Evolutionary conservation across 30 jellyfish, hydroid and myxozoan genomes (phyloP).

Genomic region (Aurelia sp.): DNA sequence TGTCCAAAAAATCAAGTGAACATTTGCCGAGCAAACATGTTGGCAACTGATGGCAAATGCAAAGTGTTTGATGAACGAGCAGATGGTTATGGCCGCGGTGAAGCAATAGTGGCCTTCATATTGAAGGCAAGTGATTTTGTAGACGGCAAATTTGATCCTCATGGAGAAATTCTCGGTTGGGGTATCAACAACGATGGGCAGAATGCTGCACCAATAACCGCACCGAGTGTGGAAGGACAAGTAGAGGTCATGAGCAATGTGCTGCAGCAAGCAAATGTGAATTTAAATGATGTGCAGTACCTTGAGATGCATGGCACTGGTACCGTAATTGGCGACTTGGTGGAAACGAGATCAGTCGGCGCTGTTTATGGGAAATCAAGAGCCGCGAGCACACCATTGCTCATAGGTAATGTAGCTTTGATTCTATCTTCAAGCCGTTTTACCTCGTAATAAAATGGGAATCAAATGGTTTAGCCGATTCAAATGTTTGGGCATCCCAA

Average conservation of each 20-base stretch:
- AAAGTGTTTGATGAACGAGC: slow-evolving; percentile 66
- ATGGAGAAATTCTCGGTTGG: slow-evolving; percentile 53
- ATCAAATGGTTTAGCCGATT: no score
- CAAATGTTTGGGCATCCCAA: no score
- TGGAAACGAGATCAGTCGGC: slow-evolving; percentile 51
- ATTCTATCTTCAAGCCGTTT: no score
- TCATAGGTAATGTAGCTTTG: slow-evolving; percentile 5
- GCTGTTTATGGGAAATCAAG: slow-evolving; percentile 43
- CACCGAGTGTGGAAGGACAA: slow-evolving; percentile 61
- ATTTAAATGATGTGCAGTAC: slow-evolving; percentile 40
- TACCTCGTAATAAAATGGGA: no score
- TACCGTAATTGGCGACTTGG: slow-evolving; percentile 63
- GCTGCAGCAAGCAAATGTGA: slow-evolving; percentile 25
- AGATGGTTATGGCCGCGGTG: slow-evolving; percentile 80
- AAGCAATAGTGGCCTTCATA: slow-evolving; percentile 40
- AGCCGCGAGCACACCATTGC: slow-evolving; percentile 14
- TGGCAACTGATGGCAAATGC: slow-evolving; percentile 68
- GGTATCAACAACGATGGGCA: slow-evolving; percentile 59
- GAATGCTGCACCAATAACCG: slow-evolving; percentile 68
- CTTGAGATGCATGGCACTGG: slow-evolving; percentile 77
- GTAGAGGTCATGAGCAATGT: slow-evolving; percentile 14
- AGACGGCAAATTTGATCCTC: neutral
- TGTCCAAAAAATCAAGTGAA: slow-evolving; percentile 39
- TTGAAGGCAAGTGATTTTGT: slow-evolving; percentile 27
- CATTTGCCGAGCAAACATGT: slow-evolving; percentile 58